phyloP scores from a whole-genome alignment of 2,797 vertebrate species.

The Iguana delicatissima region DNA sequence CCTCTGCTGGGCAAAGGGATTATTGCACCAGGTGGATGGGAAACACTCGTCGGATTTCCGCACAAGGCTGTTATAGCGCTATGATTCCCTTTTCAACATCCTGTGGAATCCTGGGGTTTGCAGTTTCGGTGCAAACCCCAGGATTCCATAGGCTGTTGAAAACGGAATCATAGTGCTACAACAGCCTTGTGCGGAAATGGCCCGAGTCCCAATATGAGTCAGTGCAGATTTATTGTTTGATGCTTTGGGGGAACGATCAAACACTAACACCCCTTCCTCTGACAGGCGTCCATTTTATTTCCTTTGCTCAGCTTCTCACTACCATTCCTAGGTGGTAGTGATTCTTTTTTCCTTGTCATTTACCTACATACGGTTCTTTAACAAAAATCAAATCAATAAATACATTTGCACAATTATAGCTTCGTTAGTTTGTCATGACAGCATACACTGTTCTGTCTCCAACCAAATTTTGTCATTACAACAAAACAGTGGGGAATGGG shows the following conservation, averaged over 20 bases:
- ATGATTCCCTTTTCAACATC: too few species aligned
- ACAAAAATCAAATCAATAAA: background rate
- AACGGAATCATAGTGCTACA: too few species aligned
- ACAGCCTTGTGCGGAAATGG: too few species aligned
- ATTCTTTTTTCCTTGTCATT: background rate
- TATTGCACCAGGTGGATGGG: background rate
- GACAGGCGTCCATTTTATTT: background rate
- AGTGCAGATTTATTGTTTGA: background rate
- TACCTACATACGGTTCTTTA: background rate
- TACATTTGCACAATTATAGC: background rate
- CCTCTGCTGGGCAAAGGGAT: conserved; percentile 25
- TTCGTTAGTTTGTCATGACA: background rate
- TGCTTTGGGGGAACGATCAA: background rate
- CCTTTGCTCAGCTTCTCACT: background rate
- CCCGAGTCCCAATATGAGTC: too few species aligned
- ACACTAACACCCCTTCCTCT: background rate
- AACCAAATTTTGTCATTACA: background rate
- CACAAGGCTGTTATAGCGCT: too few species aligned
- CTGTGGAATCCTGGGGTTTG: too few species aligned
- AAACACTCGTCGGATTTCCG: too few species aligned
- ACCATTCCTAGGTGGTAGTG: background rate
- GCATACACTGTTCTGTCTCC: too few species aligned
- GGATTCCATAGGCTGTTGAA: too few species aligned
- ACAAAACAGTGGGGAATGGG: background rate
- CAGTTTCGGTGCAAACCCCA: too few species aligned